Conservation (phyloP, 1,140 invertebrate species). For the Ceratoteleas bidentatus region DNA sequence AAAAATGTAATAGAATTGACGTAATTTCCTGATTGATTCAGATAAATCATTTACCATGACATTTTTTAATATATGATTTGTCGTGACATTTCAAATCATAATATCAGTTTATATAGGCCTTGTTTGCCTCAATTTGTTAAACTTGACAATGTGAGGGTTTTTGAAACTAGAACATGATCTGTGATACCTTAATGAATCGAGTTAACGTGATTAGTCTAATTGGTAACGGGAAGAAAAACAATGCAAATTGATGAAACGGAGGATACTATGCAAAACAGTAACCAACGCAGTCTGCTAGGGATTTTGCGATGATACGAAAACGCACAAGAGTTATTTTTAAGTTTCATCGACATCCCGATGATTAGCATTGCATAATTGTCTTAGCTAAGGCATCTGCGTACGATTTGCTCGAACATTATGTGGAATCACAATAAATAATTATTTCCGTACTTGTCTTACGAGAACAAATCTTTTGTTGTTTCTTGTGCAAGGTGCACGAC, state of each 20-base stretch:
- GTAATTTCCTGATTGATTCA: too few species aligned
- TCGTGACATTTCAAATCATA: not conserved
- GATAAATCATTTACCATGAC: too few species aligned
- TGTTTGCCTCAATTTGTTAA: not conserved
- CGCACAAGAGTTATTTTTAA: not conserved
- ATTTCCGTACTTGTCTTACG: not conserved
- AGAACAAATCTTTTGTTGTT: slow-evolving; percentile 1
- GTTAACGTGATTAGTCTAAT: not conserved
- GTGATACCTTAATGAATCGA: not conserved
- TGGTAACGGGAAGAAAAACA: not conserved
- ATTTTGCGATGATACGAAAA: not conserved
- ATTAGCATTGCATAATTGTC: not conserved
- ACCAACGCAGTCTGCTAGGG: not conserved
- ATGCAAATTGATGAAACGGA: not conserved
- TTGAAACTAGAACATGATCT: not conserved
- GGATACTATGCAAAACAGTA: not conserved
- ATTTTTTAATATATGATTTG: too few species aligned
- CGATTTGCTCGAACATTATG: not conserved
- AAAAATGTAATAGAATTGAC: too few species aligned
- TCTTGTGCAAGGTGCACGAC: not conserved
- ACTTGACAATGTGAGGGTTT: not conserved
- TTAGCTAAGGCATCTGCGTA: not conserved
- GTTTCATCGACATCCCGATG: not conserved
- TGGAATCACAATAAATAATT: not conserved
- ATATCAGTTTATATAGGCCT: not conserved